Percentiles rank a stretch among this genome's conserved stretches.
These are phyloP conservation scores for Holothuria glaberrima DNA, from an alignment of 35 echinoderm and acorn worm species.

Conservation along the genomic window DNA sequence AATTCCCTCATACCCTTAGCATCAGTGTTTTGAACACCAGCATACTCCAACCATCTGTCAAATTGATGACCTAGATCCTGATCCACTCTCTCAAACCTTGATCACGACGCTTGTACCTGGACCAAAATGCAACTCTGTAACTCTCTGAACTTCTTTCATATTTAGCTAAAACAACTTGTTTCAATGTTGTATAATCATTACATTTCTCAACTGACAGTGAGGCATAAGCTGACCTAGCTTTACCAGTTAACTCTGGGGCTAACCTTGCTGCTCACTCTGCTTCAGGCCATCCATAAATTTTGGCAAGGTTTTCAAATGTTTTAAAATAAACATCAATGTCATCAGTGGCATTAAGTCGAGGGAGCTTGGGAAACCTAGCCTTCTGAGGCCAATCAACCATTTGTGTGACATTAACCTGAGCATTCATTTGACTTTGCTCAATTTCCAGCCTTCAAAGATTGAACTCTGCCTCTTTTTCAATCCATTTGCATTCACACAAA, in stretches of 20 bases:
- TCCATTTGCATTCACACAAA: too few relatives aligned
- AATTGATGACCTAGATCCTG: neutral
- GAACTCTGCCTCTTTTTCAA: too few relatives aligned
- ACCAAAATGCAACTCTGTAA: slow-evolving; percentile 37
- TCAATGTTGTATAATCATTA: slow-evolving; percentile 5
- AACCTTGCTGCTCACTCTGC: neutral
- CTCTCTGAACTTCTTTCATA: slow-evolving; percentile 20
- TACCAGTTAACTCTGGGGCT: slow-evolving; percentile 37
- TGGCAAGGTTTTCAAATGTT: slow-evolving; percentile 36
- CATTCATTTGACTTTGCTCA: too few relatives aligned
- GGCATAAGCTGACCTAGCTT: slow-evolving; percentile 42
- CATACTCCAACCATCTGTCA: too few relatives aligned
- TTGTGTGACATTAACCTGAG: too few relatives aligned
- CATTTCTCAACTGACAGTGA: neutral
- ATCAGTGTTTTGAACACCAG: too few relatives aligned
- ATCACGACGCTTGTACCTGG: neutral
- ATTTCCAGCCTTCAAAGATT: too few relatives aligned
- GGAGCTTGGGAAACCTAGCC: neutral
- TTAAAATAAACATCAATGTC: too few relatives aligned
- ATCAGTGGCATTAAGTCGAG: too few relatives aligned
- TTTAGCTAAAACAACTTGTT: slow-evolving; percentile 20
- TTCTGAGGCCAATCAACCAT: too few relatives aligned
- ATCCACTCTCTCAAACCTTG: slow-evolving; percentile 1
- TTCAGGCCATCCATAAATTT: neutral
- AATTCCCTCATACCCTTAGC: too few relatives aligned